These are phyloP conservation scores for Uropsilus gracilis DNA, from an alignment of 2,113 vertebrate genomes.

Conservation along the genomic window DNA sequence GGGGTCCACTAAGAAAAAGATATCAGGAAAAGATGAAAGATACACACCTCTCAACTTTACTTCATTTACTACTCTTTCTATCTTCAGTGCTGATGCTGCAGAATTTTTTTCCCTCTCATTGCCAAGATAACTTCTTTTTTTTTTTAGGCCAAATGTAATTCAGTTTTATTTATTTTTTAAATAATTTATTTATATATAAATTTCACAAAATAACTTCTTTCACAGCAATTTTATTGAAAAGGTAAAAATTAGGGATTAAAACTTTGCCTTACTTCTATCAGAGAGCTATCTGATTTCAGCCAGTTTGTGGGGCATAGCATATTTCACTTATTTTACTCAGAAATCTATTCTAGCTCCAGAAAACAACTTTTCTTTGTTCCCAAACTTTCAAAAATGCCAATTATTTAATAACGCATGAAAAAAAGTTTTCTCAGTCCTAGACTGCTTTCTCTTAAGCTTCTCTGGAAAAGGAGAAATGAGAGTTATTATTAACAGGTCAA, in stretches of 20 bases:
- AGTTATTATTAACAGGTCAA: neutral
- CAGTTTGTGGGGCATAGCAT: neutral
- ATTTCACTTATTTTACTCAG: constrained; percentile 37
- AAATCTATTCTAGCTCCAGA: neutral
- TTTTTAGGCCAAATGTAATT: too few relatives aligned
- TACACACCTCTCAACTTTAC: neutral
- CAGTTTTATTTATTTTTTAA: too few relatives aligned
- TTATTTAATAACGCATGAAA: constrained; percentile 4
- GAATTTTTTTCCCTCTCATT: neutral
- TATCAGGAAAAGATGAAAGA: neutral
- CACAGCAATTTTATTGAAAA: neutral
- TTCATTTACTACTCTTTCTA: neutral
- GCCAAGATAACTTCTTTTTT: neutral
- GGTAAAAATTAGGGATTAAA: neutral
- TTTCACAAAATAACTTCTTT: neutral
- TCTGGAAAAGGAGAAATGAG: neutral
- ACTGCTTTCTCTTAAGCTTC: neutral
- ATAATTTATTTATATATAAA: too few relatives aligned
- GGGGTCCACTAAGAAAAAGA: neutral
- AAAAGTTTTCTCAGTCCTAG: neutral
- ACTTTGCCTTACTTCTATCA: neutral
- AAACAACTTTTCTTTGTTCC: constrained; percentile 16
- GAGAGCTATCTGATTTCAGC: neutral
- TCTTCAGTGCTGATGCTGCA: neutral
- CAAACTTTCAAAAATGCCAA: neutral